Evolutionary conservation across 2,888 invertebrate species (phyloP).

Genomic region (Drosophila multiciliata): DNA sequence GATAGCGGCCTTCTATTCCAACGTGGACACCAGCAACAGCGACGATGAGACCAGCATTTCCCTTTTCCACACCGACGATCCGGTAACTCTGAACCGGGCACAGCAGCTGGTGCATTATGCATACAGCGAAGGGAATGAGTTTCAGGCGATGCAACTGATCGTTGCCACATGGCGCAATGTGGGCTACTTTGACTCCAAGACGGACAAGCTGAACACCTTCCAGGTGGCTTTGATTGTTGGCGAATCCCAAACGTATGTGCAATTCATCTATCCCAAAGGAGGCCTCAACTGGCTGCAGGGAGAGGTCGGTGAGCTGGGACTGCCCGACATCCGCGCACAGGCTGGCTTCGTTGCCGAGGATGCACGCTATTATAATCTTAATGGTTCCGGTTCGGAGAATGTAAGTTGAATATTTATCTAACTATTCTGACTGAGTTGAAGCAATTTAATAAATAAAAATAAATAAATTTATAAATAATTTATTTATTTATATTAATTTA

Average conservation of each 20-base stretch:
- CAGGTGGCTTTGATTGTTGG: constrained; percentile 87
- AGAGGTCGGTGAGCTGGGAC: constrained; percentile 89
- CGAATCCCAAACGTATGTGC: constrained; percentile 90
- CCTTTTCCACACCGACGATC: constrained; percentile 89
- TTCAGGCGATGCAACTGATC: constrained; percentile 91
- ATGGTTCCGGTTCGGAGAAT: constrained; percentile 96
- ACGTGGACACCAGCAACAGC: constrained; percentile 90
- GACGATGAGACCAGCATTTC: constrained; percentile 89
- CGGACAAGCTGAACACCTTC: constrained; percentile 93
- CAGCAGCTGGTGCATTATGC: constrained; percentile 90
- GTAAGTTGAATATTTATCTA: constrained; percentile 83
- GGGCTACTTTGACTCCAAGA: constrained; percentile 88
- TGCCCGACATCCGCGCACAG: constrained; percentile 96
- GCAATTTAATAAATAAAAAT: no score
- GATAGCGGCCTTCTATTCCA: constrained; percentile 95
- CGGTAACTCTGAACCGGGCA: constrained; percentile 88
- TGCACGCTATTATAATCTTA: constrained; percentile 90
- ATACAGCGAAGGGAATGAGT: constrained; percentile 90
- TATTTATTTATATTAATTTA: not conserved
- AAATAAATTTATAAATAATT: no score
- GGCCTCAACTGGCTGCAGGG: constrained; percentile 97
- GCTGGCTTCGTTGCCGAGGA: constrained; percentile 95
- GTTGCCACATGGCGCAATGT: constrained; percentile 96
- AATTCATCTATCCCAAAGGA: constrained; percentile 93
- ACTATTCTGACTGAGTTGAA: not conserved